Evolutionary conservation across 1,140 invertebrate genomes (phyloP), one percentile per base, ranked within the genome.

Genomic region (Heliconius congener): DNA sequence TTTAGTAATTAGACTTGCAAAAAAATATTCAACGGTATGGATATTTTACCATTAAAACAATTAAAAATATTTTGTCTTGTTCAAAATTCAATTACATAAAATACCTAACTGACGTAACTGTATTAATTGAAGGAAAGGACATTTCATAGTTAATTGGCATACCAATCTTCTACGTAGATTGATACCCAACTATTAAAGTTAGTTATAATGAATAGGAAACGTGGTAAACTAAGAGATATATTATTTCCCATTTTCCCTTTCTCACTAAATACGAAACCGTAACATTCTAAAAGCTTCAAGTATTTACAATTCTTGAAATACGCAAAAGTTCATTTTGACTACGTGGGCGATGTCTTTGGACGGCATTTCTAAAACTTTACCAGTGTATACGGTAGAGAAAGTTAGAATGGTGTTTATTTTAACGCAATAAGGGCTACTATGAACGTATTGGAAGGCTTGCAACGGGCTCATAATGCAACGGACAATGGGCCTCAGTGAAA

Each of bases 401-500:
- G 71, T 27, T 13, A 76, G 46, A 55, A 52, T 73, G 50, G 81
- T 55, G 50, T 52, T 73, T 83, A 81, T 50, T 71, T 23, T 37
- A 30, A 79, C 52, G 72, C n/a, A 80, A 73, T 84, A 83, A 81
- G 34, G 50, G 23, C 50, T 46, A 78, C 8, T 76, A 30, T 16
- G 39, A 73, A 52, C n/a, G 81, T 77, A 39, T 27, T 52, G 70
- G 72, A 71, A 73, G 74, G 74, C 73, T 85, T 80, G 78, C 57
- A 71, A 82, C 83, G 55, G 73, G 60, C 55, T 72, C 79, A 79
- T 83, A 83, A 83, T 82, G 84, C 82, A 85, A 80, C 78, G 84
- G 83, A 88, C 86, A 90, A 90, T 90, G 80, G 81, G 74, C 80
- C 82, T 85, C 77, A 73, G 84, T 84, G 87, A 89, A 86, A 88